phyloP scores from a whole-genome alignment of 2,113 vertebrate species.

The Rhineura floridana region DNA sequence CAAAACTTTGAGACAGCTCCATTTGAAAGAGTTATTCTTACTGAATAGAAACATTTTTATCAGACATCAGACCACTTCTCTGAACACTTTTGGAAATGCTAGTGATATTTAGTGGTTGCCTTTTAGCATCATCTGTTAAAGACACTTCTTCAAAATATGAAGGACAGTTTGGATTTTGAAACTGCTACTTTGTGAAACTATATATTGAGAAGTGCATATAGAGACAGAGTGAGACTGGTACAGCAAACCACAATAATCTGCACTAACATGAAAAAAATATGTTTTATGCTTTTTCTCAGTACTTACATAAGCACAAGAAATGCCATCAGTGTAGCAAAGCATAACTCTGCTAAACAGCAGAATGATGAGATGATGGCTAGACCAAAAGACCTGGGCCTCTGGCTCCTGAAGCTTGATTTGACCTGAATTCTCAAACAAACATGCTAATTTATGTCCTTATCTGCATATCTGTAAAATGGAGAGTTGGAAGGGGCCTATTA shows the following conservation, averaged over 20 bases:
- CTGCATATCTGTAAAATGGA: neutral
- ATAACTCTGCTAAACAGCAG: neutral
- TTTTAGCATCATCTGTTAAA: constrained; percentile 7
- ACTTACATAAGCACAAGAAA: neutral
- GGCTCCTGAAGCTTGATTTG: neutral
- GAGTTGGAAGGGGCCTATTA: too few species aligned
- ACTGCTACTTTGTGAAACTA: neutral
- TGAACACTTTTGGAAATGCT: neutral
- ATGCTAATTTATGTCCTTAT: neutral
- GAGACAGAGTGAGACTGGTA: neutral
- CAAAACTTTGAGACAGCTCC: neutral
- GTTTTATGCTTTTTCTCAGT: constrained; percentile 1
- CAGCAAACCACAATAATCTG: neutral
- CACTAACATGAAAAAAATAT: constrained; percentile 23
- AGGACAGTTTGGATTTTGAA: constrained; percentile 8
- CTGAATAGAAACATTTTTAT: constrained; percentile 22
- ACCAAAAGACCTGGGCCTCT: neutral
- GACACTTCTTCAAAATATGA: constrained; percentile 16
- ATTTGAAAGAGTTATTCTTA: neutral
- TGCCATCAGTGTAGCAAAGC: neutral
- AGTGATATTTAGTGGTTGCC: neutral
- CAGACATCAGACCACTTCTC: neutral
- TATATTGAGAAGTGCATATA: fast-evolving
- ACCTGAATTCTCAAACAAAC: neutral
- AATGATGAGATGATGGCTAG: neutral